Conservation (phyloP, 2,888 invertebrate genomes). For the Adelognathus sp. region DNA sequence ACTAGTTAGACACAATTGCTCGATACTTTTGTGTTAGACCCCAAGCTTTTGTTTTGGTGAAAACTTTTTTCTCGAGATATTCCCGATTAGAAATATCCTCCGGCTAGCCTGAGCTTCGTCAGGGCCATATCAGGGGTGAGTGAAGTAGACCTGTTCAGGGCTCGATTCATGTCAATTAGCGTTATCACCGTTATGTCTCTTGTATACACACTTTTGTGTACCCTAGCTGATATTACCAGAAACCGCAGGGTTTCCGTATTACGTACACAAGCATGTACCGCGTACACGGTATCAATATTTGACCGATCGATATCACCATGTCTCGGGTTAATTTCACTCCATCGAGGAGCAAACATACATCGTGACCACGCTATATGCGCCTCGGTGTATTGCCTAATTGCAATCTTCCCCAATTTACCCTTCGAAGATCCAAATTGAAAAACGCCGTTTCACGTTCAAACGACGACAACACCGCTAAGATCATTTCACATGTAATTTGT, state of each 20-base stretch:
- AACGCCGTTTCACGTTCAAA: no score
- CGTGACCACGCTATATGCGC: background rate
- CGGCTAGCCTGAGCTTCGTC: no score
- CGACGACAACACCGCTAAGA: no score
- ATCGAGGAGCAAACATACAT: constrained; percentile 10
- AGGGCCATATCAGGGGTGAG: no score
- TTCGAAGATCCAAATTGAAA: background rate
- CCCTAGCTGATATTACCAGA: constrained; percentile 24
- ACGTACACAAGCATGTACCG: background rate
- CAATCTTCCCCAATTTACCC: background rate
- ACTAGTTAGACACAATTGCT: no score
- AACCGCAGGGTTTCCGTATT: constrained; percentile 20
- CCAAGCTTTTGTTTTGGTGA: no score
- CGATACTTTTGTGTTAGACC: no score
- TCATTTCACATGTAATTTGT: no score
- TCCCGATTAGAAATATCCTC: no score
- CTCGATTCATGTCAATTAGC: constrained; percentile 3
- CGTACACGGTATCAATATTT: constrained; percentile 37
- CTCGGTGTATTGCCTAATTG: background rate
- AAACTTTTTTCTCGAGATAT: no score
- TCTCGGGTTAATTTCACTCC: constrained; percentile 43
- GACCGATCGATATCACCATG: constrained; percentile 43
- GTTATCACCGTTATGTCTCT: background rate
- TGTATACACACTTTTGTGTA: constrained; percentile 10
- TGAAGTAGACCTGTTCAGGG: no score